Percentiles rank a stretch among this genome's conserved stretches.
Conservation (phyloP, 1,140 invertebrate species). For the Hycleus phaleratus region DNA sequence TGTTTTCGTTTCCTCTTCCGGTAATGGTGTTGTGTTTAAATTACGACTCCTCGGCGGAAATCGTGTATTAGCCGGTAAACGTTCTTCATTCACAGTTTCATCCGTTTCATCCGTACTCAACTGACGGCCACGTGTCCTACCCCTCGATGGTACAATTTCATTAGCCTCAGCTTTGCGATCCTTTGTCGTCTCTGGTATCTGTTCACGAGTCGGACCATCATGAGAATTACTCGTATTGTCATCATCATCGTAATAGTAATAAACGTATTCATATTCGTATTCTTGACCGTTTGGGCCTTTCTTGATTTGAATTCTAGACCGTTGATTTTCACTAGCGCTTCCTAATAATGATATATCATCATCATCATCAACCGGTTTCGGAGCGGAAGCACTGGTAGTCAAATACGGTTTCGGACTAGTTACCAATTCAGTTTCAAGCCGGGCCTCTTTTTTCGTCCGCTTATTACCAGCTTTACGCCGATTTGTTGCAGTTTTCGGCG, state of each 20-base stretch:
- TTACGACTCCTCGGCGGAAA: constrained; percentile 61
- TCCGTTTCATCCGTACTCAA: constrained; percentile 44
- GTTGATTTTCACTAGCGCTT: constrained; percentile 42
- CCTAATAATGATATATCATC: constrained; percentile 32
- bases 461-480: constrained; percentile 6
- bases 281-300: constrained; percentile 85
- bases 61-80: constrained; percentile 67
- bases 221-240: constrained; percentile 49
- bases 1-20: constrained; percentile 39
- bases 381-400: constrained; percentile 29
- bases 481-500: constrained; percentile 16
- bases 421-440: constrained; percentile 8
- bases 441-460: constrained; percentile 31
- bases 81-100: constrained; percentile 52
- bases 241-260: constrained; percentile 83
- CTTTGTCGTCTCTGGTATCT: constrained; percentile 39
- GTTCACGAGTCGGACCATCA: constrained; percentile 49
- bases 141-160: constrained; percentile 55
- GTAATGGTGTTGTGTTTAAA: constrained; percentile 42
- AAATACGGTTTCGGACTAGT: constrained; percentile 31
- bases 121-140: constrained; percentile 51
- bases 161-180: constrained; percentile 60
- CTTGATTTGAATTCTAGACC: constrained; percentile 69
- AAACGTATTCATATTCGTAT: constrained; percentile 86
- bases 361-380: constrained; percentile 19